Percentiles rank a stretch among this genome's conserved stretches.
Evolutionary conservation across 2,888 invertebrate species (phyloP).

Genomic region (Drosophila formosana): DNA sequence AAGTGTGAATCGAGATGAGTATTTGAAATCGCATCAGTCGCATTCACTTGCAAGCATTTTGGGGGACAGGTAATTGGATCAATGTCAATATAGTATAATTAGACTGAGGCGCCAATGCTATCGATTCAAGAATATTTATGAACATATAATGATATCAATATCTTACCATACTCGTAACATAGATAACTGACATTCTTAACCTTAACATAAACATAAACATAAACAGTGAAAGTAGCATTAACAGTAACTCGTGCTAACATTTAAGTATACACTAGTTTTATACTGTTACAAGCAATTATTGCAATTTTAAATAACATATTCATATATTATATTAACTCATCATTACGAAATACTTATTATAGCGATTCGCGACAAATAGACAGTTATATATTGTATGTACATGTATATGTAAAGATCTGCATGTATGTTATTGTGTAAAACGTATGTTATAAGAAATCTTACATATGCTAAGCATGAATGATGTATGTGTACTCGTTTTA

Average conservation of each 20-base stretch:
- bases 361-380: constrained; percentile 31
- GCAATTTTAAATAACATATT: constrained; percentile 44
- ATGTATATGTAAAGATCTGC: constrained; percentile 9
- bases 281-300: constrained; percentile 41
- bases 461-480: constrained; percentile 27
- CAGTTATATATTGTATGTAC: constrained; percentile 19
- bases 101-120: constrained; percentile 49
- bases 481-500: constrained; percentile 34
- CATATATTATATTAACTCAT: constrained; percentile 23
- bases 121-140: constrained; percentile 46
- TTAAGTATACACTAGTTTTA: constrained; percentile 37
- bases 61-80: constrained; percentile 23
- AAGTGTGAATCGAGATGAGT: constrained; percentile 2
- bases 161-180: constrained; percentile 20
- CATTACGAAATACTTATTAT: constrained; percentile 20
- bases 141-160: constrained; percentile 26
- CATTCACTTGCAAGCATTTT: constrained; percentile 9
- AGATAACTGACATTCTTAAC: constrained; percentile 21
- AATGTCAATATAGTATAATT: constrained; percentile 45
- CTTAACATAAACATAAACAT: constrained; percentile 6
- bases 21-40: background rate
- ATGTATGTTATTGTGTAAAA: constrained; percentile 28
- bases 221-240: background rate
- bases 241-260: constrained; percentile 22
- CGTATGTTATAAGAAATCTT: constrained; percentile 31